Conservation (phyloP, 2,888 invertebrate species). For the Globia sparganii region DNA sequence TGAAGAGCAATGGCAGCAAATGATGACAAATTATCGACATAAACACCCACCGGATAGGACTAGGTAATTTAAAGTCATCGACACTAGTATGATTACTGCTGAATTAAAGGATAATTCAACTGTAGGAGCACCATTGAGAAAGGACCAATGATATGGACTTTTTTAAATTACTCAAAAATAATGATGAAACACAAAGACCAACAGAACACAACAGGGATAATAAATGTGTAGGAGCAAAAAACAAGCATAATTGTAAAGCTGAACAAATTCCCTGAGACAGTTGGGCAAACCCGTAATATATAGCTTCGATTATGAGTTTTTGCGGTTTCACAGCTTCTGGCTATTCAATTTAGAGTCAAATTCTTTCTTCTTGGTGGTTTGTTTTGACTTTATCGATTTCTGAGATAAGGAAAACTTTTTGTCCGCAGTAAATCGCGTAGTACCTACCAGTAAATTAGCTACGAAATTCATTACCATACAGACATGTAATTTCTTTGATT, state of each 20-base stretch:
- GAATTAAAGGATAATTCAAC: constrained; percentile 32
- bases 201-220: constrained; percentile 33
- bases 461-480: constrained; percentile 1
- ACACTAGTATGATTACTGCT: constrained; percentile 1
- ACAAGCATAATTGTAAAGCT: constrained; percentile 54
- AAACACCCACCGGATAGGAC: constrained; percentile 10
- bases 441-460: constrained; percentile 4
- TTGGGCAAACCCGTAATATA: constrained; percentile 60
- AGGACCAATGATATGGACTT: constrained; percentile 11
- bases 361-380: constrained; percentile 27
- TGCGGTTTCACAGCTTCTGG: constrained; percentile 49
- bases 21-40: neutral
- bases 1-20: neutral
- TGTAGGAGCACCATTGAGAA: constrained; percentile 3
- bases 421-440: neutral
- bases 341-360: constrained; percentile 35
- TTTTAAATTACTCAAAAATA: constrained; percentile 23
- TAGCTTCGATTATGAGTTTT: constrained; percentile 56
- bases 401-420: constrained; percentile 30
- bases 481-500: neutral
- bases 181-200: constrained; percentile 39
- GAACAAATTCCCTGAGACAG: constrained; percentile 60
- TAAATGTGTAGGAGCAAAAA: constrained; percentile 54
- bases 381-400: constrained; percentile 32
- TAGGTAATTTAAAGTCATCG: constrained; percentile 20